Conservation (phyloP, 2,113 vertebrate genomes). For the Neopipo cinnamomea region DNA sequence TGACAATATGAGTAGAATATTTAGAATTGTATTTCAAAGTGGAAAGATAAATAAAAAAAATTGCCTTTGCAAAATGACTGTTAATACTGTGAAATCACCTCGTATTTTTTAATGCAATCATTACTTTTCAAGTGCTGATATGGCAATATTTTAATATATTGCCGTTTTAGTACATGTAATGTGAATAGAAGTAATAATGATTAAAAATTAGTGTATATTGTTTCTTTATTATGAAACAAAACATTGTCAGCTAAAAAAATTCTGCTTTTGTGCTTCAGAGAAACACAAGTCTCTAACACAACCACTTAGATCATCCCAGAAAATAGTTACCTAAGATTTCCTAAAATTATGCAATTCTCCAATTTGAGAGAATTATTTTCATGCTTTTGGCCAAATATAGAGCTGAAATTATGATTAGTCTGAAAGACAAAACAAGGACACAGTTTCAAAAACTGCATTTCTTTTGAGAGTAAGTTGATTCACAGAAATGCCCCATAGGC, state of each 20-base stretch:
- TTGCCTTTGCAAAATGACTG: neutral
- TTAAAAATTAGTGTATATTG: neutral
- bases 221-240: neutral
- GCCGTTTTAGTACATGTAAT: neutral
- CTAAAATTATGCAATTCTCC: neutral
- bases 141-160: neutral
- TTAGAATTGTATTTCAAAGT: neutral
- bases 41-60: neutral
- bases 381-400: neutral
- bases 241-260: neutral
- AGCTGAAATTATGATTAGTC: neutral
- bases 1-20: neutral
- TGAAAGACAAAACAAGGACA: neutral
- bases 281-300: neutral
- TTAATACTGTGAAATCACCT: neutral
- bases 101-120: neutral
- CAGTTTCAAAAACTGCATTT: neutral
- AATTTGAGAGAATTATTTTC: neutral
- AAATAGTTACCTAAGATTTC: neutral
- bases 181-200: neutral
- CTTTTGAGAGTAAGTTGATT: neutral
- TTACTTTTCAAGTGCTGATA: neutral
- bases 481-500: neutral
- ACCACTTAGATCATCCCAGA: neutral
- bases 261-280: neutral